These are phyloP conservation scores for roundworm (Caenorhabditis elegans) DNA, from an alignment of 1,140 invertebrate genomes.

Conservation along the genomic window WBcel235 BX284602.5:4675501-4676000, in stretches of 20 bases:
- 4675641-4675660: not conserved
- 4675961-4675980: not conserved
- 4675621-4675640: not conserved
- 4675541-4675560: not conserved
- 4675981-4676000: not conserved
- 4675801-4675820: not conserved
- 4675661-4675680: not conserved
- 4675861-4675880: not conserved
- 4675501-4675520: not conserved
- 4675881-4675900: not conserved
- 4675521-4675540: not conserved
- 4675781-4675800: not conserved
- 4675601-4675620: not conserved
- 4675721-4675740: not conserved
- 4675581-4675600: not conserved
- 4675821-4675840: not conserved
- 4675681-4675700: not conserved
- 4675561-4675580: not conserved
- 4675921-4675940: not conserved
- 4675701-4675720: not conserved
- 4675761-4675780: not conserved
- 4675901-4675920: not conserved
- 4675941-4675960: not conserved
- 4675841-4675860: not conserved
- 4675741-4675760: not conserved